phyloP scores from a whole-genome alignment of 37 sponge, comb jelly and placozoan genomes.

The Theonella swinhoei region DNA sequence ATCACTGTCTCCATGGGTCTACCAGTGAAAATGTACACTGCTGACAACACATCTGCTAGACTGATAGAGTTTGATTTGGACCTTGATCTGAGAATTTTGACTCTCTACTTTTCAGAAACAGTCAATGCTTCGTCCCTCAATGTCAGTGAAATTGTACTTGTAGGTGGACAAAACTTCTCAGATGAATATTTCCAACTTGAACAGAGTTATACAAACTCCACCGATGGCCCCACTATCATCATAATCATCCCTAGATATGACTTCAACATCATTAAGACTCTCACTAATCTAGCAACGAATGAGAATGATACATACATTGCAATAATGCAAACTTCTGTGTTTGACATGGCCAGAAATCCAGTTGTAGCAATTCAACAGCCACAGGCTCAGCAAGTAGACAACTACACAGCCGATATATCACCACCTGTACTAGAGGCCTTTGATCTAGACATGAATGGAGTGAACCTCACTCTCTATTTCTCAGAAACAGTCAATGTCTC shows the following conservation, averaged over 20 bases:
- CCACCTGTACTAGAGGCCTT: constrained; percentile 62
- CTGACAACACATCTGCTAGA: constrained; percentile 53
- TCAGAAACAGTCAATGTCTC: constrained; percentile 86
- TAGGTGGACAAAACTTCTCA: constrained; percentile 34
- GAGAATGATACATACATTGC: constrained; percentile 60
- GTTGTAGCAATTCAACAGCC: constrained; percentile 13
- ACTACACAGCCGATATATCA: constrained; percentile 64
- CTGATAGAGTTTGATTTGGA: constrained; percentile 75
- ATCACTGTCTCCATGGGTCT: constrained; percentile 27
- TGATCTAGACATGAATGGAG: constrained; percentile 81
- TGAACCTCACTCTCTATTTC: constrained; percentile 69
- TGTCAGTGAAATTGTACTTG: constrained; percentile 48
- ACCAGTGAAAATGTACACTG: constrained; percentile 11
- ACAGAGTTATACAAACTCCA: constrained; percentile 28
- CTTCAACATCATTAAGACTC: constrained; percentile 80
- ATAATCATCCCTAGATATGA: constrained; percentile 63
- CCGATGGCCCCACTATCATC: constrained; percentile 39
- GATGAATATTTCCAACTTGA: constrained; percentile 41
- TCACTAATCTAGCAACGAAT: constrained; percentile 67
- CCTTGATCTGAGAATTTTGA: constrained; percentile 61
- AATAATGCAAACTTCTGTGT: constrained; percentile 31
- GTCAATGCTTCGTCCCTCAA: constrained; percentile 79
- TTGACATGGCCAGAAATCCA: constrained; percentile 63
- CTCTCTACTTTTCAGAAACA: constrained; percentile 85
- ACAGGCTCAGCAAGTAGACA: constrained; percentile 40